Percentiles rank a stretch among this genome's conserved stretches.
Evolutionary conservation across 2,888 invertebrate species (phyloP).

Genomic region (Athetis lepigone): DNA sequence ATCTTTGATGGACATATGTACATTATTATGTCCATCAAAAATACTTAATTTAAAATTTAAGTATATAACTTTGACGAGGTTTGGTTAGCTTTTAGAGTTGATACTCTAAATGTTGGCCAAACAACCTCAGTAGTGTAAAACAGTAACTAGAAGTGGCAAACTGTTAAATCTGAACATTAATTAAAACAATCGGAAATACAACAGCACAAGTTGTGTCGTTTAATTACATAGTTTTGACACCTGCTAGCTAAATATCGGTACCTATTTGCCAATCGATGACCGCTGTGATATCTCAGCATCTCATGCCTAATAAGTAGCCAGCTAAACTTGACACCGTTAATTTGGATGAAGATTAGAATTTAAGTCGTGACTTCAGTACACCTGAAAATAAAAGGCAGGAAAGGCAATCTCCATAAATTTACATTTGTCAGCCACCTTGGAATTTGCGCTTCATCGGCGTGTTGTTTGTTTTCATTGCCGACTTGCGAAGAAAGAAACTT

Average conservation of each 20-base stretch:
- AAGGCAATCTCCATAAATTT: constrained; percentile 56
- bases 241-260: constrained; percentile 2
- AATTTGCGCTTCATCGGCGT: constrained; percentile 30
- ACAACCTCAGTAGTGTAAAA: too few species aligned
- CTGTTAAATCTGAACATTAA: too few species aligned
- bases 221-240: constrained; percentile 1
- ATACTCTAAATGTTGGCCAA: too few species aligned
- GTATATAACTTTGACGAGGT: too few species aligned
- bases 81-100: too few species aligned
- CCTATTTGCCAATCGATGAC: constrained; percentile 1
- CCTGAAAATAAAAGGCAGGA: constrained; percentile 48
- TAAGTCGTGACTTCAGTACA: constrained; percentile 29
- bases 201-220: not conserved
- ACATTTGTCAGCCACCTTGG: constrained; percentile 40
- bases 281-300: not conserved
- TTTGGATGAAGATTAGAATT: constrained; percentile 26
- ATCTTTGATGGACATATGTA: too few species aligned
- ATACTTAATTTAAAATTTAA: too few species aligned
- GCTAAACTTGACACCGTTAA: constrained; percentile 26
- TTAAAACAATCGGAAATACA: constrained; percentile 8
- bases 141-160: too few species aligned
- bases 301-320: not conserved
- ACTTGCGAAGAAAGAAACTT: constrained; percentile 27
- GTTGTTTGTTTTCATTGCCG: constrained; percentile 42
- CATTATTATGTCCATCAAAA: too few species aligned